Conservation (phyloP, 2,797 vertebrate genomes). For the Streptopelia turtur region DNA sequence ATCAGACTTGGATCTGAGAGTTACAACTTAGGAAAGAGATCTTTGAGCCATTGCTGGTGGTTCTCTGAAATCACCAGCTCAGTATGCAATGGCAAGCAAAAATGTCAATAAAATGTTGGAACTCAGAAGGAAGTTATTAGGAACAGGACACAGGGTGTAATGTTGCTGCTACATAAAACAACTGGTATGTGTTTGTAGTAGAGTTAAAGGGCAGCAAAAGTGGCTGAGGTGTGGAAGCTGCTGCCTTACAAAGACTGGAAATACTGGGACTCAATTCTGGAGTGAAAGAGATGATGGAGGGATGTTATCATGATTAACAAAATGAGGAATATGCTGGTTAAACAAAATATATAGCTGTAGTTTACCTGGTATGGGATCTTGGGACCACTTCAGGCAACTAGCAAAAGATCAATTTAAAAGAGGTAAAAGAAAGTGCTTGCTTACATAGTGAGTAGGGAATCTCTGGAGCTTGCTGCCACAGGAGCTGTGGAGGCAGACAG, state of each 20-base stretch:
- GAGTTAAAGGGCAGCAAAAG: neutral
- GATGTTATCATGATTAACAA: neutral
- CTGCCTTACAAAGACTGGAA: neutral
- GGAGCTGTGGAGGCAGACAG: neutral
- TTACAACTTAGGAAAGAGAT: conserved; percentile 12
- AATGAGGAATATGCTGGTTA: neutral
- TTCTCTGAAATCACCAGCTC: conserved; percentile 29
- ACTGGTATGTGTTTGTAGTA: neutral
- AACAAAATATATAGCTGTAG: neutral
- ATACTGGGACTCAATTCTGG: neutral
- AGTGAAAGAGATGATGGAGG: neutral
- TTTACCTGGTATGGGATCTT: neutral
- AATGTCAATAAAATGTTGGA: neutral
- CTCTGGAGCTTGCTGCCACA: neutral
- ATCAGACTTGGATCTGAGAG: neutral
- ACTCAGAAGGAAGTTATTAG: neutral
- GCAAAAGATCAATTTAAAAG: neutral
- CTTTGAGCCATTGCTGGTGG: neutral
- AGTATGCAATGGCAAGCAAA: conserved; percentile 16
- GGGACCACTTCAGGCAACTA: neutral
- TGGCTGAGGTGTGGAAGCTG: neutral
- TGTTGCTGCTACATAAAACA: neutral
- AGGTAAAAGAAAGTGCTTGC: neutral
- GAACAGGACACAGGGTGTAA: neutral
- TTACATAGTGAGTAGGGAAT: neutral